Evolutionary conservation across 2,113 vertebrate species (phyloP).

Genomic region (Pseudois nayaur): DNA sequence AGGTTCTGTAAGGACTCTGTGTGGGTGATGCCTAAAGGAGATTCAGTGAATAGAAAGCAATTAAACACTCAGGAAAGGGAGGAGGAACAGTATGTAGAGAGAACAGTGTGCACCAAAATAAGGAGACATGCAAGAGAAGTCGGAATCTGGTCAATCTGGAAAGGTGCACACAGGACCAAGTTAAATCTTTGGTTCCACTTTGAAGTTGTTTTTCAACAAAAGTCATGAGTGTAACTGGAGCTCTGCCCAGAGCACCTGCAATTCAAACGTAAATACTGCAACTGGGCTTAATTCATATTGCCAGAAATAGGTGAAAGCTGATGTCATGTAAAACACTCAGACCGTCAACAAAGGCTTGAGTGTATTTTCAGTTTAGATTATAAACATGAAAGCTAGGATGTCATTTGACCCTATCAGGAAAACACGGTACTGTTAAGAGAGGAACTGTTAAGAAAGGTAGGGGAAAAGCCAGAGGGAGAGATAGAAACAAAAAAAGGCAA

Average conservation of each 20-base stretch:
- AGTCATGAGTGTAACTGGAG: background rate
- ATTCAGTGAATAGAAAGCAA: background rate
- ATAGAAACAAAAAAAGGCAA: background rate
- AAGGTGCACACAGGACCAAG: background rate
- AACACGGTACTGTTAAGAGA: background rate
- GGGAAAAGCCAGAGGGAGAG: background rate
- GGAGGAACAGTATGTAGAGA: too few relatives aligned
- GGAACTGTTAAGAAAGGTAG: background rate
- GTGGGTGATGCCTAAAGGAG: background rate
- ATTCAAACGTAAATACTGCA: background rate
- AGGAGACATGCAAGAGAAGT: background rate
- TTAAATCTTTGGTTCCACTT: background rate
- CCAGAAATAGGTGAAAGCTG: background rate
- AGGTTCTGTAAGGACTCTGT: background rate
- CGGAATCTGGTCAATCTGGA: background rate
- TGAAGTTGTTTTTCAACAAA: background rate
- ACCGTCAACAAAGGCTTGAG: background rate
- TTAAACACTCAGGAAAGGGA: background rate
- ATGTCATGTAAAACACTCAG: background rate
- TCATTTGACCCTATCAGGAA: background rate
- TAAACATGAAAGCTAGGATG: background rate
- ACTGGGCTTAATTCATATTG: background rate
- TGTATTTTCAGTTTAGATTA: background rate
- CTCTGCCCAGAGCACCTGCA: background rate
- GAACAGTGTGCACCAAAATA: fast-evolving